Evolutionary conservation across 2,797 vertebrate species (phyloP).

Genomic region (Microctenopoma stevenorrisi): DNA sequence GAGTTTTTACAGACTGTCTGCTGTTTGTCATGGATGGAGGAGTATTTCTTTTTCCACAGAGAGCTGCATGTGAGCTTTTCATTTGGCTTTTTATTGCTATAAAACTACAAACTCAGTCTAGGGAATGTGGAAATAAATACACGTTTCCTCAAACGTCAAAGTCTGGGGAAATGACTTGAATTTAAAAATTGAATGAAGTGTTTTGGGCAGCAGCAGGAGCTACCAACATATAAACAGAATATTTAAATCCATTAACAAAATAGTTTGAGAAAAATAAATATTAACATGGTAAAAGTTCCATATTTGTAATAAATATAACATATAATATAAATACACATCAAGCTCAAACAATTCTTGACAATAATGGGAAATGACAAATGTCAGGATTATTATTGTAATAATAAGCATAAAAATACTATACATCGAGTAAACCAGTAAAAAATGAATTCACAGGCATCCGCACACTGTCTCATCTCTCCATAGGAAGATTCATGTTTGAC

Average conservation of each 20-base stretch:
- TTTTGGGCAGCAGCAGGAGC: no score
- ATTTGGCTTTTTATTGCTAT: not conserved
- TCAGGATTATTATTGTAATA: not conserved
- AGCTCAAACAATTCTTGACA: not conserved
- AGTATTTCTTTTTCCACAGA: not conserved
- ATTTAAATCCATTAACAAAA: not conserved
- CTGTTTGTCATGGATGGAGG: slow-evolving; percentile 55
- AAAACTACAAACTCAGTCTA: slow-evolving; percentile 2
- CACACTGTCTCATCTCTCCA: not conserved
- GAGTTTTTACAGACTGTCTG: slow-evolving; percentile 38
- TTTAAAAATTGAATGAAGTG: no score
- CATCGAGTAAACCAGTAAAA: slow-evolving; percentile 8
- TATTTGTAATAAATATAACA: not conserved
- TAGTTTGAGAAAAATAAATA: not conserved
- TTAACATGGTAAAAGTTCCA: not conserved
- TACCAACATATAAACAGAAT: not conserved
- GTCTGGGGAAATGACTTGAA: slow-evolving; percentile 2
- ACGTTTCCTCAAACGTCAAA: not conserved
- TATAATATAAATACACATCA: not conserved
- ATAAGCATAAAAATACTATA: not conserved
- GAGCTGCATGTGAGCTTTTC: not conserved
- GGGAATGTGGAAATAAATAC: not conserved
- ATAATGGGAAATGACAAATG: not conserved
- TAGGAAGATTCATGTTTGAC: slow-evolving; percentile 37
- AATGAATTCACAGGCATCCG: not conserved